phyloP scores from a whole-genome alignment of 1,140 invertebrate species.

The Pseudoatta argentina region DNA sequence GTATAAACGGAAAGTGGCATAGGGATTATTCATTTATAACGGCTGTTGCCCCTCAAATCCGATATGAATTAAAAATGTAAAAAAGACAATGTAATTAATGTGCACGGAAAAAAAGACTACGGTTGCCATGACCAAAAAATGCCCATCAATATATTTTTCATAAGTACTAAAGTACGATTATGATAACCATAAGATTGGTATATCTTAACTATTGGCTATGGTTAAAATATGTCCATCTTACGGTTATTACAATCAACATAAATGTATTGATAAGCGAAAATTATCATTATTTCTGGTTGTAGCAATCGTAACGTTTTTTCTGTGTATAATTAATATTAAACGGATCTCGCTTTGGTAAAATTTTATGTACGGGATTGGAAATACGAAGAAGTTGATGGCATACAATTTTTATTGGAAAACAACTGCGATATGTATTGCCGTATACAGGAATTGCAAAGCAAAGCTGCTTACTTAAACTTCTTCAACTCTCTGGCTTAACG shows the following conservation, averaged over 20 bases:
- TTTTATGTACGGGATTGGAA: not conserved
- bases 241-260: no score
- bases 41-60: not conserved
- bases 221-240: no score
- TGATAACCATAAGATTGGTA: no score
- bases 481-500: not conserved
- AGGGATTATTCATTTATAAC: conserved; percentile 33
- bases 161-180: no score
- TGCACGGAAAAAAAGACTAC: no score
- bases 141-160: no score
- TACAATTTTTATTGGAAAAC: conserved; percentile 8
- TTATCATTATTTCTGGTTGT: no score
- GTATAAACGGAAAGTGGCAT: not conserved
- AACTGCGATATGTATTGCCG: not conserved
- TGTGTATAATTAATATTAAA: not conserved
- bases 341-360: not conserved
- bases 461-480: not conserved
- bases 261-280: no score
- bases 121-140: no score
- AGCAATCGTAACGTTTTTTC: no score
- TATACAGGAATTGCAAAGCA: not conserved
- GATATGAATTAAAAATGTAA: not conserved
- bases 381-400: not conserved
- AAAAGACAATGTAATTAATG: conserved; percentile 1
- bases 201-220: no score